A percentile compares a stretch with the other conserved stretches of the same genome.
Evolutionary conservation across 2,797 vertebrate species (phyloP).

Genomic region (Selene dorsalis): DNA sequence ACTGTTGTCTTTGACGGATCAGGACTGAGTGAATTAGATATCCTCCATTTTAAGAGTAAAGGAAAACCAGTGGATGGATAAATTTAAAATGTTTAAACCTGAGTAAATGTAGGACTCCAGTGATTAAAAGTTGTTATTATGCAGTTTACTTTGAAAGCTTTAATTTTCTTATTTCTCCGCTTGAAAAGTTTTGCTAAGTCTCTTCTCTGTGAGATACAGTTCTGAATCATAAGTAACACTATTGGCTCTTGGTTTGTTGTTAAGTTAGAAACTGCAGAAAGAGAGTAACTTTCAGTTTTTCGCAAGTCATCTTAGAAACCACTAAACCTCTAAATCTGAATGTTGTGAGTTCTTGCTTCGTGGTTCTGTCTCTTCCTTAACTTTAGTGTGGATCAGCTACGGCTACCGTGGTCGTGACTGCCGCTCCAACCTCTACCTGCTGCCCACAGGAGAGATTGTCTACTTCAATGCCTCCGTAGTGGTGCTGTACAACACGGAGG

Average conservation of each 20-base stretch:
- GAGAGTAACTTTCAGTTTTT: not conserved
- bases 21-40: not conserved
- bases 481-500: constrained; percentile 91
- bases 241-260: not conserved
- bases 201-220: not conserved
- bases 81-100: not conserved
- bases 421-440: constrained; percentile 91
- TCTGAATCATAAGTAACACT: not conserved
- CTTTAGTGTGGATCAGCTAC: constrained; percentile 78
- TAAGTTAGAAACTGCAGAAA: not conserved
- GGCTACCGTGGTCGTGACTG: constrained; percentile 94
- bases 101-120: not conserved
- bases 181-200: not conserved
- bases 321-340: not conserved
- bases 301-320: too few species aligned
- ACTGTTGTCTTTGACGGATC: not conserved
- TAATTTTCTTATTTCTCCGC: not conserved
- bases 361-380: constrained; percentile 66
- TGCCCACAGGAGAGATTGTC: constrained; percentile 93
- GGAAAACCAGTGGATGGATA: not conserved
- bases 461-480: constrained; percentile 94
- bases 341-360: not conserved
- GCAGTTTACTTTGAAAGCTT: not conserved
- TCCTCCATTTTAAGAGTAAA: not conserved
- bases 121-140: not conserved